Base-by-base conservation (phyloP, 2,888 invertebrate genomes). In the Branchinecta sandiegonensis region DNA sequence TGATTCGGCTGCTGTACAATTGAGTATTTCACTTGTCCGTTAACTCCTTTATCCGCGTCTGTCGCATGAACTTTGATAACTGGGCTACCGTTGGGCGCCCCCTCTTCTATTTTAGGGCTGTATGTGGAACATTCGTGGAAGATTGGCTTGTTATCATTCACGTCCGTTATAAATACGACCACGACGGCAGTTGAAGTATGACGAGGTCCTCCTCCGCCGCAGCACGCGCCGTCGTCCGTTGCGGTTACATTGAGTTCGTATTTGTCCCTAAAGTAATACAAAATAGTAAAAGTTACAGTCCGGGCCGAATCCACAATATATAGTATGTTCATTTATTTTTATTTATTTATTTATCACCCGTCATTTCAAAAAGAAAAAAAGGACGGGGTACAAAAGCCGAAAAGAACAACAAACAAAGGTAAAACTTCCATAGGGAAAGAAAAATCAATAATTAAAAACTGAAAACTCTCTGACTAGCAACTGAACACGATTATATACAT, bases 211-310 rank as follows among this genome's bases (percentile, higher is more conserved):
- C 89, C 89, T 5, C 91, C 92, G 13, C 87, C 88, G 77, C 97
- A 99, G 77, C 97, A 99, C 1, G 92, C 89, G 0, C 97, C 97
- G 77, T 99, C 97, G 77, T 99, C 99, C 81, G 91, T 86, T 3
- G 97, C 97, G 0, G 95, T 94, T 10, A 99, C 94, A 77, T 96
- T 97, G 70, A 99, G 79, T 77, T 93, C 93, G 77, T 96, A 96
- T 77, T 94, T 94, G 77, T 94, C 94, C 72, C 90, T 69, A 50
- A 23, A 46, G 14, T 46, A 66, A 67, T 2, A 23, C 8, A 14
- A 56, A 37, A 37, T 6, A 0, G 37, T 37, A 37, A 1, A 23
- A 37, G 37, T 37, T 37, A 5, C 37, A 37, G 37, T 4, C 37
- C 37, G 37, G 37, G 37, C 37, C 6, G 37, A 37, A 37, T 37